Conservation (phyloP, 2,113 vertebrate genomes). For the Indri indri region DNA sequence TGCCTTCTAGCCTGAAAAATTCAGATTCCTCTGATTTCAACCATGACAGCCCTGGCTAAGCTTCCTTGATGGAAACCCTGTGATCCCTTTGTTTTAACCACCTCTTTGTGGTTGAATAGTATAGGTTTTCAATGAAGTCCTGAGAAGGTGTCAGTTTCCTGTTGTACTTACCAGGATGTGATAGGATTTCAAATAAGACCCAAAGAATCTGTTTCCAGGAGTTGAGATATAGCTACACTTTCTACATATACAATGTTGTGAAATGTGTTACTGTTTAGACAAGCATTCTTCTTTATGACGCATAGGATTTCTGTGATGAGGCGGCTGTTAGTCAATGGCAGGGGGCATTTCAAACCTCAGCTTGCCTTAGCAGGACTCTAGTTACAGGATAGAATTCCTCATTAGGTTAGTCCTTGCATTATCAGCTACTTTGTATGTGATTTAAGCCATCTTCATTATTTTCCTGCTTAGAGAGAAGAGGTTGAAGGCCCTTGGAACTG, state of each 20-base stretch:
- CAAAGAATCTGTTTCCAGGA: slow-evolving; percentile 4
- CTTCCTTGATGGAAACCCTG: slow-evolving; percentile 5
- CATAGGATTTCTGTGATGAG: background rate
- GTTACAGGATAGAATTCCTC: slow-evolving; percentile 20
- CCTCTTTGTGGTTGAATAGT: slow-evolving; percentile 39
- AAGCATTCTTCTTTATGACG: slow-evolving; percentile 5
- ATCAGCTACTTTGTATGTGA: background rate
- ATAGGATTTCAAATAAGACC: slow-evolving; percentile 63
- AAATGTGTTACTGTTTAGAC: background rate
- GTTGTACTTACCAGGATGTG: slow-evolving; percentile 45
- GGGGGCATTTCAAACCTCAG: background rate
- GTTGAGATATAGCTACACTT: slow-evolving; percentile 16
- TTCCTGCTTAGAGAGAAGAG: slow-evolving; percentile 17
- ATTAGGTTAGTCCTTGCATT: background rate
- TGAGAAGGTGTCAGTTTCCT: slow-evolving; percentile 61
- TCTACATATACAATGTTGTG: background rate
- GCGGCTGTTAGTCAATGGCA: background rate
- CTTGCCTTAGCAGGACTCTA: background rate
- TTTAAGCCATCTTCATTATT: background rate
- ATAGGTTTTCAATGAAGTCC: slow-evolving; percentile 49
- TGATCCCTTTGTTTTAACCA: slow-evolving; percentile 47
- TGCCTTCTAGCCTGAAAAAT: slow-evolving; percentile 33
- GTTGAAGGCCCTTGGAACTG: background rate
- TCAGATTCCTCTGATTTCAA: slow-evolving; percentile 48
- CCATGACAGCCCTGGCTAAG: slow-evolving; percentile 13